Evolutionary conservation across 2,797 vertebrate species (phyloP).

Genomic region (Bucorvus abyssinicus): DNA sequence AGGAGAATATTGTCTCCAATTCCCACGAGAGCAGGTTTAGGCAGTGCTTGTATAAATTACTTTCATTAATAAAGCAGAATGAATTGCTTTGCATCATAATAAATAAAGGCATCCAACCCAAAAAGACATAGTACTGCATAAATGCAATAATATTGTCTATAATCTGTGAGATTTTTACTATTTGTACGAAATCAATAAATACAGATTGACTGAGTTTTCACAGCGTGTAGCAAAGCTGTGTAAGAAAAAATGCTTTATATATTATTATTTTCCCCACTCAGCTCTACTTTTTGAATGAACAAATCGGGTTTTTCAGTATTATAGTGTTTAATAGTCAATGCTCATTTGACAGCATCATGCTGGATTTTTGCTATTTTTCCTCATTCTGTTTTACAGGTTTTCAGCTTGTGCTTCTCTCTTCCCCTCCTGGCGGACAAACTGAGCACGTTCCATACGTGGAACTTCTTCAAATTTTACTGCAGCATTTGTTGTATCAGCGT

Average conservation of each 20-base stretch:
- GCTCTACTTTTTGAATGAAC: background rate
- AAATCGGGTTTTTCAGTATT: rapidly evolving
- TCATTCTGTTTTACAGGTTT: background rate
- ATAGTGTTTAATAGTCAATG: background rate
- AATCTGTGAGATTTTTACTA: background rate
- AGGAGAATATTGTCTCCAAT: background rate
- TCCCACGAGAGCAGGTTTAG: background rate
- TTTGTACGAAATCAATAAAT: background rate
- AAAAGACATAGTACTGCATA: background rate
- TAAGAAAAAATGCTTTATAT: background rate
- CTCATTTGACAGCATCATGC: background rate
- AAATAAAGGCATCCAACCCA: background rate
- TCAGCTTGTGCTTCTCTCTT: background rate
- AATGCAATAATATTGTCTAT: background rate
- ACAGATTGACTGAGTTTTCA: background rate
- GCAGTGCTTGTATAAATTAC: background rate
- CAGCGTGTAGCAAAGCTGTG: background rate
- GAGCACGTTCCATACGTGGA: background rate
- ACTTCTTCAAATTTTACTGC: background rate
- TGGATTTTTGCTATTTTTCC: background rate
- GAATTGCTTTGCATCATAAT: background rate
- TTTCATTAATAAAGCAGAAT: background rate
- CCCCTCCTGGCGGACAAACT: background rate
- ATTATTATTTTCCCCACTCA: background rate
- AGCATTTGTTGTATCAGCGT: background rate